Conservation (phyloP, 2,888 invertebrate species). For the Alcis repandata region DNA sequence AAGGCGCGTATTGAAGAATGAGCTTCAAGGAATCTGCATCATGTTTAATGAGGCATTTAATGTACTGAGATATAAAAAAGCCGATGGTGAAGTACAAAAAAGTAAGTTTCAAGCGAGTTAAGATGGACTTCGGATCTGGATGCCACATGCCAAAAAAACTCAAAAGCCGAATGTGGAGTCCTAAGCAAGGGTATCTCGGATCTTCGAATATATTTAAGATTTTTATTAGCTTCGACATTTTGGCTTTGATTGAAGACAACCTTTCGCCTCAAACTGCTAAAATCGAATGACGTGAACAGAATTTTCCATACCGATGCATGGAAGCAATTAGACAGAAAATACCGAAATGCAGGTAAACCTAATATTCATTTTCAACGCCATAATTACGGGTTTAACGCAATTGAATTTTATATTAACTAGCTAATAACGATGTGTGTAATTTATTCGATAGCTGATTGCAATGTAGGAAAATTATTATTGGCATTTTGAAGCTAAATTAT, state of each 20-base stretch:
- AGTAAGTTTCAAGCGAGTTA: slow-evolving; percentile 55
- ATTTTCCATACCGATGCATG: slow-evolving; percentile 51
- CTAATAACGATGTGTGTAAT: slow-evolving; percentile 52
- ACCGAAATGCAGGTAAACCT: slow-evolving; percentile 49
- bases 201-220: slow-evolving; percentile 57
- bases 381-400: slow-evolving; percentile 59
- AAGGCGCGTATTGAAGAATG: slow-evolving; percentile 68
- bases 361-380: slow-evolving; percentile 55
- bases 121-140: slow-evolving; percentile 50
- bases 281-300: slow-evolving; percentile 34
- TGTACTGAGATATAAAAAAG: slow-evolving; percentile 67
- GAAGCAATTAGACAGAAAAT: slow-evolving; percentile 50
- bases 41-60: slow-evolving; percentile 61
- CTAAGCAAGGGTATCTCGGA: slow-evolving; percentile 63
- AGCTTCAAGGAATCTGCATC: slow-evolving; percentile 56
- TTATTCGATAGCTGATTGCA: slow-evolving; percentile 45
- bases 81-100: slow-evolving; percentile 56
- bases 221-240: slow-evolving; percentile 38
- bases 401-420: slow-evolving; percentile 55
- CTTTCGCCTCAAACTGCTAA: slow-evolving; percentile 16
- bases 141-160: slow-evolving; percentile 64
- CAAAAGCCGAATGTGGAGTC: slow-evolving; percentile 63
- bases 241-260: slow-evolving; percentile 21
- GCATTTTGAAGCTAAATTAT: slow-evolving; percentile 27
- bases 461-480: slow-evolving; percentile 34